Base-by-base conservation (phyloP, 2,113 vertebrate species). In the Mormyrus iriodes region DNA sequence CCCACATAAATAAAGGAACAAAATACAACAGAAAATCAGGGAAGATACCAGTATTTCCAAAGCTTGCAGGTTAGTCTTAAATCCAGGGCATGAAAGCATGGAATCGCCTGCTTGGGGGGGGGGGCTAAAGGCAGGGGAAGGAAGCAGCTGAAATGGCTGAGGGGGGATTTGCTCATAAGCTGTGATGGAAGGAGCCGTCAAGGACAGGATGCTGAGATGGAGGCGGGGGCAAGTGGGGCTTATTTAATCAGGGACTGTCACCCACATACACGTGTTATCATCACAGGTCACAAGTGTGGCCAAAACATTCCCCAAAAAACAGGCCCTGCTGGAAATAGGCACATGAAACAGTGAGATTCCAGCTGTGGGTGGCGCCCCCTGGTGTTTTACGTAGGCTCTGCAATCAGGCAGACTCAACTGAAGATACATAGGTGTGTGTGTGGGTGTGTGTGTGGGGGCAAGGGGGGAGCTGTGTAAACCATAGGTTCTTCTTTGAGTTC, bases 241-340 rank as follows among this genome's bases (percentile, higher is more conserved):
- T 95, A 96, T 96, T 96, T 95, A 93, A 96, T 96, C 94, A 95
- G 93, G 27, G 86, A 92, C 91, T 91, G 85, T 89, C 92, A 92
- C 92, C 90, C 42, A 85, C 95, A 93, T 88, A 89, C 73, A 92
- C 94, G 94, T 93, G 92, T 93, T 90, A 92, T 94, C 92, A 93
- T 92, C 17, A 42, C 35, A 79, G 35, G 15, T 79, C 73, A 79
- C 35, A 79, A 35, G 73, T 69, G 61, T 69, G 61, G 31, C 27
- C 13, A 35, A 76, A 76, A 19, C 31, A 39, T 31, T 15, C 35
- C 73, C 31, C 73, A 6, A 42, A 31, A 79, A 42, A 79, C 31
- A 17, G 69, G 69, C 69, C 69, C 27, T 12, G 27, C 27, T 79
- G 73, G 35, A 79, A 79, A 35, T 8, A 42, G 35, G 35, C 35